These are phyloP conservation scores for Ptycholaimellus sp. DNA, from an alignment of 2,888 invertebrate genomes.

Conservation along the genomic window DNA sequence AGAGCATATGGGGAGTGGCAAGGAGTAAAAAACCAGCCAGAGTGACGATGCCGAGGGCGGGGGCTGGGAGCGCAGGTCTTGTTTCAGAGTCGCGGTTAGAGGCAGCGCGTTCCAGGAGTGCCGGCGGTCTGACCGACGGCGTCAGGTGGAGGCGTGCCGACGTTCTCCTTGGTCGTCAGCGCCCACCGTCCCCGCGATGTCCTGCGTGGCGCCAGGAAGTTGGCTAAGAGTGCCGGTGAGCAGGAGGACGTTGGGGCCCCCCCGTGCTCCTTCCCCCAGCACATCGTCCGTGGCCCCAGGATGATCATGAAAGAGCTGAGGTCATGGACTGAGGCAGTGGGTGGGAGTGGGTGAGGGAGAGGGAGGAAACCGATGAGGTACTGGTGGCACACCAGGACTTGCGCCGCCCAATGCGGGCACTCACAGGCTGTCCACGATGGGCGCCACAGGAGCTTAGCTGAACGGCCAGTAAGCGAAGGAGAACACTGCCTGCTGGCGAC, in stretches of 20 bases:
- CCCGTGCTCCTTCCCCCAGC: constrained; percentile 12
- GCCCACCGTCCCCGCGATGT: constrained; percentile 96
- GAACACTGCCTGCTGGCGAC: constrained; percentile 51
- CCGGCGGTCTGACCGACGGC: constrained; percentile 94
- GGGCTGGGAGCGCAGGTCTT: constrained; percentile 52
- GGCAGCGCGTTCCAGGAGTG: constrained; percentile 85
- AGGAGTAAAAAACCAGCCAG: constrained; percentile 24
- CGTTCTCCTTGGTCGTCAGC: constrained; percentile 79
- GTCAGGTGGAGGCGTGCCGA: constrained; percentile 93
- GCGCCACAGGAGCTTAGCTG: constrained; percentile 78
- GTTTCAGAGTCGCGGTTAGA: constrained; percentile 82
- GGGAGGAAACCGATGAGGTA: constrained; percentile 26
- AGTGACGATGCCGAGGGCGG: constrained; percentile 41
- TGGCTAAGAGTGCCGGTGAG: constrained; percentile 67
- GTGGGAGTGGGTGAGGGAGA: constrained; percentile 26
- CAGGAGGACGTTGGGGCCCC: constrained; percentile 41
- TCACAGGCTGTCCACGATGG: constrained; percentile 81
- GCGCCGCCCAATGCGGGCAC: constrained; percentile 51
- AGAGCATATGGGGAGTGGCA: not conserved
- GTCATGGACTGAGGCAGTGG: not conserved
- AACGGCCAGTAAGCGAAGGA: constrained; percentile 36
- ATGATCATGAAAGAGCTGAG: constrained; percentile 67
- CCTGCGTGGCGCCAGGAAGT: constrained; percentile 91
- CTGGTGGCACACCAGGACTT: constrained; percentile 42
- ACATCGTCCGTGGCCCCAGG: constrained; percentile 38